Evolutionary conservation across 2,797 vertebrate species (phyloP), one percentile per base, ranked within the genome.

Genomic region (Myotis planiceps): DNA sequence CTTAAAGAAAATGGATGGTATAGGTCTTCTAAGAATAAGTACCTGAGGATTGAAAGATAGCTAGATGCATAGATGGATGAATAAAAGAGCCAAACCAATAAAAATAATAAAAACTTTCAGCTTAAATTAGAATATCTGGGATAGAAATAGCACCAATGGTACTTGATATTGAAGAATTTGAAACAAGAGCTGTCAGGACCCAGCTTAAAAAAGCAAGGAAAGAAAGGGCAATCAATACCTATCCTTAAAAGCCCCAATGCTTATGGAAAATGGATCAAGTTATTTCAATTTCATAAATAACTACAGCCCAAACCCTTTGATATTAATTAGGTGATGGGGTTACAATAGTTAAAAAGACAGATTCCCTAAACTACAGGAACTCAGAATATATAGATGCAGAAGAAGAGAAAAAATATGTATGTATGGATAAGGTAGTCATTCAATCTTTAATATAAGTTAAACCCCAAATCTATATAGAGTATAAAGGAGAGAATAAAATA

Each of bases 401-500:
- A 66, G n/a, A 32, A 18, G n/a, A 66, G n/a, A 32, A 66, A 66
- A 66, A 18, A 32, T 63, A 66, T 4, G 47, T 29, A 79, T 49
- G n/a, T 18, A 45, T 27, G 51, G 65, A 91, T 34, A 83, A 71
- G 23, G 13, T 6, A 60, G 8, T 42, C 7, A 63, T 55, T 89
- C 23, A 63, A 45, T n/a, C 60, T 63, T 93, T 60, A 88, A 60
- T 69, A 10, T 66, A 90, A 87, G 12, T 69, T 72, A 92, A 92
- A 81, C 3, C 5, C 47, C 18, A 88, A 72, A 34, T 69, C 12
- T 63, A 39, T 68, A 39, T 29, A 25, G 27, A 79, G 12, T 29
- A 12, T 2, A 58, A 92, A 66, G 53, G 23, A 47, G 25, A 84
- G 9, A 92, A 14, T 86, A 74, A 78, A 83, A 47, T 76, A 68